Evolutionary conservation across 2,797 vertebrate genomes (phyloP).

Genomic region (Myotis planiceps): DNA sequence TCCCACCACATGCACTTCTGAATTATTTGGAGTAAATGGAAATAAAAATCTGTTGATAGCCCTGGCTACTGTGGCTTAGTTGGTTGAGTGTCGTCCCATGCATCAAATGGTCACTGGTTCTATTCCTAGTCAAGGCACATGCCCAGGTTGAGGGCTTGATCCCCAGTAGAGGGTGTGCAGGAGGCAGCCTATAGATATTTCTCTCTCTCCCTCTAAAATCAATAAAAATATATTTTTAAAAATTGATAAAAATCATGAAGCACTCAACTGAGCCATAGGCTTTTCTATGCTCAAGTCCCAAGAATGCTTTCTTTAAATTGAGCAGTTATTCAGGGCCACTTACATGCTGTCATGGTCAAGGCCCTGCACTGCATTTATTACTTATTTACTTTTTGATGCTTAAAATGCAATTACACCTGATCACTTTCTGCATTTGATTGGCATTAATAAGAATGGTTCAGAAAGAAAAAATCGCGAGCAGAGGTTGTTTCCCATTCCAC

Average conservation of each 20-base stretch:
- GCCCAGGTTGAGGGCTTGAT: not conserved
- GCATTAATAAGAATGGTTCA: conserved; percentile 95
- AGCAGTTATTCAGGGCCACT: not conserved
- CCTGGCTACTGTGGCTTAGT: not conserved
- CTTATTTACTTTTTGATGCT: conserved; percentile 85
- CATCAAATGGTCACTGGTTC: not conserved
- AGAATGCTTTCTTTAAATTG: not conserved
- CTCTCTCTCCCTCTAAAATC: not conserved
- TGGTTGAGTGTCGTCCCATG: not conserved
- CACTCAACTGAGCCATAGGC: not conserved
- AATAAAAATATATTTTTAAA: no score
- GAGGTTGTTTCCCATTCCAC: conserved; percentile 90
- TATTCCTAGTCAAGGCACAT: not conserved
- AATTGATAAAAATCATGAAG: not conserved
- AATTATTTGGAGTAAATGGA: conserved; percentile 14
- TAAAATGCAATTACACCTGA: conserved; percentile 95
- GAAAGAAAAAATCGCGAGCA: conserved; percentile 90
- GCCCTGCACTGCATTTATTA: not conserved
- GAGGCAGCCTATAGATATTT: not conserved
- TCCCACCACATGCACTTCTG: not conserved
- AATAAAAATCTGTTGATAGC: not conserved
- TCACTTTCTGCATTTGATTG: conserved; percentile 97
- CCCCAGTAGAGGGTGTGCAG: not conserved
- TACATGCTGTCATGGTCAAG: not conserved
- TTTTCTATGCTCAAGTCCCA: not conserved